These are phyloP conservation scores for Acanthiza pusilla DNA, from an alignment of 2,797 vertebrate species.

Conservation along the genomic window DNA sequence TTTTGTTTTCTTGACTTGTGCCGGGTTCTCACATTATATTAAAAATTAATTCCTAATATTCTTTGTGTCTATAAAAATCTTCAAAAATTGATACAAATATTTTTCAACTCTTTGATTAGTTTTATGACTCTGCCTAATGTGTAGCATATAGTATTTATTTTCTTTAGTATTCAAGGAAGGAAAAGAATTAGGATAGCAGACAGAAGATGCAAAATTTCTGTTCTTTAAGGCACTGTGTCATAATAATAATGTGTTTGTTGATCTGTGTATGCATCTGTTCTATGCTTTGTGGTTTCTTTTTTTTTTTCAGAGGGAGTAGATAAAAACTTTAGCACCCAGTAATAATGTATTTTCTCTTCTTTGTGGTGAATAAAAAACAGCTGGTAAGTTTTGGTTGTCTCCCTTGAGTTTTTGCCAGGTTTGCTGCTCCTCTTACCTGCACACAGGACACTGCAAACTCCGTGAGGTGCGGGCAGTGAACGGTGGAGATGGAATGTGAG, in stretches of 20 bases:
- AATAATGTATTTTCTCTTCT: too few relatives aligned
- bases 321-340: neutral
- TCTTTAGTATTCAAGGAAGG: neutral
- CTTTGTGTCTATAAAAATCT: neutral
- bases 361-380: neutral
- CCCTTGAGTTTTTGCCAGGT: neutral
- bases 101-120: neutral
- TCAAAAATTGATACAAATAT: neutral
- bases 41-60: neutral
- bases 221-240: neutral
- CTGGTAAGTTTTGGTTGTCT: neutral
- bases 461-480: neutral
- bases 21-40: neutral
- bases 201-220: neutral
- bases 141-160: neutral
- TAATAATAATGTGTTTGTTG: neutral
- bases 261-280: neutral
- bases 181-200: neutral
- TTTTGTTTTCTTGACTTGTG: neutral
- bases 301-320: neutral
- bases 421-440: neutral
- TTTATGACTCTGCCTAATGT: neutral
- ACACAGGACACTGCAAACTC: neutral
- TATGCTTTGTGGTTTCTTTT: neutral
- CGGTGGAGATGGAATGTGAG: neutral